Conservation (phyloP, 2,113 vertebrate genomes). For the Machaerirhynchus nigripectus region DNA sequence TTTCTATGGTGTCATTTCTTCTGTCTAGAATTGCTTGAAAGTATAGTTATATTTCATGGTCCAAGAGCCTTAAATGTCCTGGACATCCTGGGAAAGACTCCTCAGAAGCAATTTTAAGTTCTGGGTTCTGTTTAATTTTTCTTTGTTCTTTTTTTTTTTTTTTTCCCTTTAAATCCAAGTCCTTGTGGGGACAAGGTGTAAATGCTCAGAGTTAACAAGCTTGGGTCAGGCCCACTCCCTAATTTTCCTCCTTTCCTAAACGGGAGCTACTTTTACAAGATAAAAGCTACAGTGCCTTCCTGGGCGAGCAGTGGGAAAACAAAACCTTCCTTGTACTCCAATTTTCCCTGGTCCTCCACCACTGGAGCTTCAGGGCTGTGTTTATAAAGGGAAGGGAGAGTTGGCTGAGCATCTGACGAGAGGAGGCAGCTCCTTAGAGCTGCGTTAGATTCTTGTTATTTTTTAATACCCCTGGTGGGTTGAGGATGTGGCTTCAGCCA, state of each 20-base stretch:
- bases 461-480: not conserved
- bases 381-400: not conserved
- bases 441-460: not conserved
- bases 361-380: not conserved
- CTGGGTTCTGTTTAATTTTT: not conserved
- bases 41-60: not conserved
- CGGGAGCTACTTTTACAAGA: not conserved
- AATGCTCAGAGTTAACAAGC: accelerated
- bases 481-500: constrained; percentile 10
- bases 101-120: not conserved
- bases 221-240: not conserved
- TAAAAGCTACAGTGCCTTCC: not conserved
- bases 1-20: not conserved
- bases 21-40: not conserved
- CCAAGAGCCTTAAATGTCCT: not conserved
- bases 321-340: not conserved
- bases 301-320: not conserved
- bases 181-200: accelerated
- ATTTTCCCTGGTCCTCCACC: not conserved
- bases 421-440: not conserved
- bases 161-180: not conserved
- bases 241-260: not conserved
- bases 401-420: not conserved
- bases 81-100: not conserved
- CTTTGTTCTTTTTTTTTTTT: not conserved